A percentile compares a stretch with the other conserved stretches of the same genome.
These are phyloP conservation scores for Charadrius vociferus DNA, from an alignment of 2,113 vertebrate genomes.

Conservation along the genomic window DNA sequence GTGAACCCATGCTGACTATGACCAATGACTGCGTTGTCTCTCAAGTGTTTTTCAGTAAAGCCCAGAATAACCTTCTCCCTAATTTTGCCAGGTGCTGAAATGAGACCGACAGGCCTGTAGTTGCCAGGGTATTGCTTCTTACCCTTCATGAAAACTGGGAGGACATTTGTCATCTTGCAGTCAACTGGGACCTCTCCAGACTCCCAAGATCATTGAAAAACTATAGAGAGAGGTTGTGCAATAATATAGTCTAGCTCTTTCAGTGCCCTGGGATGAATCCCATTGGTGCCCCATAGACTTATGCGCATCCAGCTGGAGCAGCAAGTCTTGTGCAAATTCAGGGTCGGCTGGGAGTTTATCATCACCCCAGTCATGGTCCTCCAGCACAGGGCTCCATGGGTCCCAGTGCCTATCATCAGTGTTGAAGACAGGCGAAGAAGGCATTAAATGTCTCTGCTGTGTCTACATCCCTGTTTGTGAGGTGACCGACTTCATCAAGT, in stretches of 20 bases:
- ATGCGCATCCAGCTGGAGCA: neutral
- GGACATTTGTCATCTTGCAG: neutral
- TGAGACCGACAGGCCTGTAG: neutral
- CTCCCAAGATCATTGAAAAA: neutral
- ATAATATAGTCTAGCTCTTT: neutral
- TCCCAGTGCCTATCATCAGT: no score
- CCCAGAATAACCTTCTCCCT: neutral
- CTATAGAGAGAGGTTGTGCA: rapidly evolving
- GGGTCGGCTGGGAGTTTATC: neutral
- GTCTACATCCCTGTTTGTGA: neutral
- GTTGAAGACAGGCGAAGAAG: neutral
- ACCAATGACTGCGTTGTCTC: neutral
- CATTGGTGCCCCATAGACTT: rapidly evolving
- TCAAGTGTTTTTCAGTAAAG: neutral
- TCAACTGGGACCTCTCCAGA: neutral
- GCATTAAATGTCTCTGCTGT: neutral
- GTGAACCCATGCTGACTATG: rapidly evolving
- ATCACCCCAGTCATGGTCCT: rapidly evolving
- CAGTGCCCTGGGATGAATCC: neutral
- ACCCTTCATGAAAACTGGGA: neutral
- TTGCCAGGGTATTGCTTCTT: neutral
- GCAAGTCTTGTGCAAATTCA: neutral
- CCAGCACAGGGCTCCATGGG: no score
- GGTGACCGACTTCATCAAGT: neutral
- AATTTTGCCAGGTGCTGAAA: neutral